Evolutionary conservation across 2,888 invertebrate genomes (phyloP).

Genomic region (Nomada hirtipes): DNA sequence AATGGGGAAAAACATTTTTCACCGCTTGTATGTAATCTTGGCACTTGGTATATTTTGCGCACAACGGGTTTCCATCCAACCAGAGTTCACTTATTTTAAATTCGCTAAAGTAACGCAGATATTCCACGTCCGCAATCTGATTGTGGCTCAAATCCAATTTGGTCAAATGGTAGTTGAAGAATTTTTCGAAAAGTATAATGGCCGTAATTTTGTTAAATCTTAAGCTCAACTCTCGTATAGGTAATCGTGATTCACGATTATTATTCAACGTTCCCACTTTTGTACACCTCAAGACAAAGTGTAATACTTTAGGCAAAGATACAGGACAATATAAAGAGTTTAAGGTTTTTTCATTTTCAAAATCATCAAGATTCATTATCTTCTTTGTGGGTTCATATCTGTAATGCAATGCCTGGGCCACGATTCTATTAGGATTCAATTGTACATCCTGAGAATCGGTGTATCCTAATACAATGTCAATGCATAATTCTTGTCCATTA

Average conservation of each 20-base stretch:
- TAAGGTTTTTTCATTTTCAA: slow-evolving; percentile 76
- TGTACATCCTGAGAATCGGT: slow-evolving; percentile 70
- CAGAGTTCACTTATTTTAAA: slow-evolving; percentile 80
- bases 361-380: slow-evolving; percentile 78
- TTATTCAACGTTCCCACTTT: slow-evolving; percentile 67
- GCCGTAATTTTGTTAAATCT: slow-evolving; percentile 75
- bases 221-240: slow-evolving; percentile 78
- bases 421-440: slow-evolving; percentile 72
- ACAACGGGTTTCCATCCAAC: slow-evolving; percentile 82
- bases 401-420: slow-evolving; percentile 71
- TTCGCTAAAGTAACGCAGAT: slow-evolving; percentile 78
- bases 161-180: slow-evolving; percentile 75
- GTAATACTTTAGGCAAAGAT: slow-evolving; percentile 75
- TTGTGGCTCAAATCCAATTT: slow-evolving; percentile 80
- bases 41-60: slow-evolving; percentile 70
- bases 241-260: slow-evolving; percentile 70
- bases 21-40: slow-evolving; percentile 79
- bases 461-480: slow-evolving; percentile 80
- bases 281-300: slow-evolving; percentile 74
- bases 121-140: slow-evolving; percentile 73
- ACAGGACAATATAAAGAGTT: slow-evolving; percentile 79
- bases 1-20: slow-evolving; percentile 76
- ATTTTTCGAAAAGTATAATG: slow-evolving; percentile 76
- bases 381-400: slow-evolving; percentile 76
- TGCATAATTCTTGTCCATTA: slow-evolving; percentile 67